Conservation (phyloP, 2,113 vertebrate species). For the Triplophysa tibetana region DNA sequence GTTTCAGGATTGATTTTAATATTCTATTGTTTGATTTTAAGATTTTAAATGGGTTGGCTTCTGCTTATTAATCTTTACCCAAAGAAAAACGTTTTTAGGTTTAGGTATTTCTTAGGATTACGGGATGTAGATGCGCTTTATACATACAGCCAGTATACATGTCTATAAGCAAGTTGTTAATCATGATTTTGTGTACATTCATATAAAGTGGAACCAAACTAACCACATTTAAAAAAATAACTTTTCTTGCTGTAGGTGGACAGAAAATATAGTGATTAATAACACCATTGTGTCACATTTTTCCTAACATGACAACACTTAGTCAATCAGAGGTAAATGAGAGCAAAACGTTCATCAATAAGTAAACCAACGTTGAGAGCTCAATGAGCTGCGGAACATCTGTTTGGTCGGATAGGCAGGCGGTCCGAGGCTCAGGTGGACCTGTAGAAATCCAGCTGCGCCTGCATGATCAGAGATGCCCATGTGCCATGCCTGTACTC, state of each 20-base stretch:
- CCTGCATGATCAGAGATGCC: constrained; percentile 40
- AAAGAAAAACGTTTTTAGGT: too few species aligned
- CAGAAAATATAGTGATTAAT: background rate
- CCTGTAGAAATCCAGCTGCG: constrained; percentile 39
- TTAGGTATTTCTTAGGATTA: too few species aligned
- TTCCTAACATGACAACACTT: background rate
- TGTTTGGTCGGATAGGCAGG: background rate
- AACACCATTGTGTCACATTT: background rate
- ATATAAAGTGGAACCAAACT: background rate
- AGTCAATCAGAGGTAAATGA: background rate
- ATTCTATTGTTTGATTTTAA: too few species aligned
- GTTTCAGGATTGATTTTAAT: too few species aligned
- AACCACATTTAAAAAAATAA: too few species aligned
- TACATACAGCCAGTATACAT: too few species aligned
- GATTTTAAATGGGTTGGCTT: too few species aligned
- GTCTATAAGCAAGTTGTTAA: too few species aligned
- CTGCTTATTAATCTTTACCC: too few species aligned
- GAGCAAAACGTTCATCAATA: background rate
- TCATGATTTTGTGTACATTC: background rate
- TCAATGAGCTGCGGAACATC: constrained; percentile 8
- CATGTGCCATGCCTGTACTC: background rate
- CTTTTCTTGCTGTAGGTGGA: too few species aligned
- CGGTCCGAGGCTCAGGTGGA: constrained; percentile 38
- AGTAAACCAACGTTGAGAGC: background rate
- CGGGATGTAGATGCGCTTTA: too few species aligned